A percentile compares a stretch with the other conserved stretches of the same genome.
Evolutionary conservation across 1,140 invertebrate species (phyloP).

Genomic region (Eulimnadia texana): DNA sequence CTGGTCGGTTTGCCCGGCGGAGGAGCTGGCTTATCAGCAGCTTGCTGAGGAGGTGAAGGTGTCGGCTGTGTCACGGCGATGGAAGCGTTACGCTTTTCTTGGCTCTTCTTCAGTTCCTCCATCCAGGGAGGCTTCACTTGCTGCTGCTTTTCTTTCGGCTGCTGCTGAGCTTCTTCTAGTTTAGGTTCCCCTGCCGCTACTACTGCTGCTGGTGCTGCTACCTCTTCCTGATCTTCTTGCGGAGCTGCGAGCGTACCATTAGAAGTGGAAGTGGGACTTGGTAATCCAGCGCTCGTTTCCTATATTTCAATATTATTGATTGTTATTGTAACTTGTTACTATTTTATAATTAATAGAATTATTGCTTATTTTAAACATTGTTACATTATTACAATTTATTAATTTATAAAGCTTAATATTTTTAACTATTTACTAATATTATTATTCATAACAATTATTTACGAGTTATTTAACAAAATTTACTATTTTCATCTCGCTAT

Average conservation of each 20-base stretch:
- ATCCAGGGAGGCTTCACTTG: constrained; percentile 17
- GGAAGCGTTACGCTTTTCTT: constrained; percentile 15
- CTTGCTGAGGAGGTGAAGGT: too few species aligned
- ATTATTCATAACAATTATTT: too few species aligned
- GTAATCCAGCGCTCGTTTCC: constrained; percentile 1
- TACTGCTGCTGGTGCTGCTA: not conserved
- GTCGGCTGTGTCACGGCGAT: not conserved
- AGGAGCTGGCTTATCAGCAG: constrained; percentile 6
- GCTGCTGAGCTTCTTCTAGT: constrained; percentile 1
- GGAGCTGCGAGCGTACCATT: not conserved
- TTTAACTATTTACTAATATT: too few species aligned
- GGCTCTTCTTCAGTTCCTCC: constrained; percentile 18
- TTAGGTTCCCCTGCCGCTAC: not conserved
- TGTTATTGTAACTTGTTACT: not conserved
- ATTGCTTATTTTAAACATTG: too few species aligned
- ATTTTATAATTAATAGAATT: not conserved
- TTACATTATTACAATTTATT: too few species aligned
- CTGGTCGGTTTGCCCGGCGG: constrained; percentile 11
- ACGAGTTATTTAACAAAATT: too few species aligned
- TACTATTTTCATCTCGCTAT: too few species aligned
- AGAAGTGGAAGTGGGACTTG: not conserved
- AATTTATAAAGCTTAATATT: too few species aligned
- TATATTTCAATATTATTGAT: not conserved
- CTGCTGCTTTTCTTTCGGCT: constrained; percentile 5
- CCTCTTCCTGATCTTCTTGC: constrained; percentile 3